Percentiles rank a stretch among this genome's conserved stretches.
These are phyloP conservation scores for Tetrao urogallus DNA, from an alignment of 2,113 vertebrate species.

Conservation along the genomic window DNA sequence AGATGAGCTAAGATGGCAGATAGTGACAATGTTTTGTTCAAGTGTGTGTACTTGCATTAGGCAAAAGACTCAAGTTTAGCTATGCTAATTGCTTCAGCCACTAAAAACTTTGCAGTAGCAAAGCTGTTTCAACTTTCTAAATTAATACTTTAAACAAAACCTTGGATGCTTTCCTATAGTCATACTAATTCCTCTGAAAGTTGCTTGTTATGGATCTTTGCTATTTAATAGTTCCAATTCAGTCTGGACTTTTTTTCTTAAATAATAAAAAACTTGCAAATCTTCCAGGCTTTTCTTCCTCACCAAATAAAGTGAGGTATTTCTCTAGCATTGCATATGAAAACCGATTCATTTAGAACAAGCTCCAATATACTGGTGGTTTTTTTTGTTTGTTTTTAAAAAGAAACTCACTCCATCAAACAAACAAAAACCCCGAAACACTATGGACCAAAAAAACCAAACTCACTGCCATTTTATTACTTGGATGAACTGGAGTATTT, in stretches of 20 bases:
- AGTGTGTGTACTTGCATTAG: not conserved
- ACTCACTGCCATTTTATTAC: not conserved
- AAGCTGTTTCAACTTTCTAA: not conserved
- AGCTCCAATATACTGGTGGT: not conserved
- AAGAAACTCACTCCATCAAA: not conserved
- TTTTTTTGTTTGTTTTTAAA: not conserved
- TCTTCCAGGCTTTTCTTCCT: not conserved
- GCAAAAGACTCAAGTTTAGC: not conserved
- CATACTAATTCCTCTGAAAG: not conserved
- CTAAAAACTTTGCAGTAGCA: not conserved
- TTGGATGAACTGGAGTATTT: not conserved
- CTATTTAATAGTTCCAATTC: not conserved
- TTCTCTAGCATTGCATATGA: not conserved
- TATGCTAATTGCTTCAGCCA: not conserved
- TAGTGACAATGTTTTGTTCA: not conserved
- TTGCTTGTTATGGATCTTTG: not conserved
- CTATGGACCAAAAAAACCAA: not conserved
- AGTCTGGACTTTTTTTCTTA: not conserved
- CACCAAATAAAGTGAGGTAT: not conserved
- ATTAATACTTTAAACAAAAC: constrained; percentile 3
- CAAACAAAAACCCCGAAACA: not conserved
- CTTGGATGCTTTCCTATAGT: not conserved
- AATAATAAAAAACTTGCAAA: not conserved
- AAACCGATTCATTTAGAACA: not conserved
- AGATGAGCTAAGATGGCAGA: not conserved